Evolutionary conservation across 2,888 invertebrate species (phyloP).

Genomic region (Andrena dorsata): DNA sequence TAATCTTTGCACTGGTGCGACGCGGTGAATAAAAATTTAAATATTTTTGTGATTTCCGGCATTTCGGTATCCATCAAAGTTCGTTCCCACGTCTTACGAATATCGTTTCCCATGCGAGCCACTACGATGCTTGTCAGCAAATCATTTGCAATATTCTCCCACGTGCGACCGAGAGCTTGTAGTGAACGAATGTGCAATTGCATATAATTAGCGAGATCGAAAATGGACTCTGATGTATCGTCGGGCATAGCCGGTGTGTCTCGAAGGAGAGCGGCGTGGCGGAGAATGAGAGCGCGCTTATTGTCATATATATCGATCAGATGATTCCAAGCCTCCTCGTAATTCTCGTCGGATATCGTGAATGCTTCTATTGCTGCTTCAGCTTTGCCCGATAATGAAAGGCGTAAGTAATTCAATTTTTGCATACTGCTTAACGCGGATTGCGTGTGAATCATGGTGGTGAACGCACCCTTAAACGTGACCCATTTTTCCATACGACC

Average conservation of each 20-base stretch:
- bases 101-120: neutral
- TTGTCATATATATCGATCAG: no score
- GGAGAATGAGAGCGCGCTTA: neutral
- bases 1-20: neutral
- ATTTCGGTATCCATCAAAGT: neutral
- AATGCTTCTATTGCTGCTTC: no score
- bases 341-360: no score
- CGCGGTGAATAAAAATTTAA: neutral
- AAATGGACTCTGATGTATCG: neutral
- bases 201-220: neutral
- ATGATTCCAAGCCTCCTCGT: no score
- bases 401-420: no score
- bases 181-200: neutral
- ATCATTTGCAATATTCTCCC: neutral
- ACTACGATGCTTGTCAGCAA: neutral
- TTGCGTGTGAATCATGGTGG: no score
- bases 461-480: no score
- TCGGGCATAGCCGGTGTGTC: neutral
- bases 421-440: no score
- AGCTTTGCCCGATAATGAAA: no score
- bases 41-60: neutral
- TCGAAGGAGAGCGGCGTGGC: neutral
- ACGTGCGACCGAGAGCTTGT: neutral
- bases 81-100: neutral
- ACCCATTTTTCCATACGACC: no score